phyloP scores from a whole-genome alignment of 1,140 invertebrate genomes.

The Eupristina koningsbergeri region DNA sequence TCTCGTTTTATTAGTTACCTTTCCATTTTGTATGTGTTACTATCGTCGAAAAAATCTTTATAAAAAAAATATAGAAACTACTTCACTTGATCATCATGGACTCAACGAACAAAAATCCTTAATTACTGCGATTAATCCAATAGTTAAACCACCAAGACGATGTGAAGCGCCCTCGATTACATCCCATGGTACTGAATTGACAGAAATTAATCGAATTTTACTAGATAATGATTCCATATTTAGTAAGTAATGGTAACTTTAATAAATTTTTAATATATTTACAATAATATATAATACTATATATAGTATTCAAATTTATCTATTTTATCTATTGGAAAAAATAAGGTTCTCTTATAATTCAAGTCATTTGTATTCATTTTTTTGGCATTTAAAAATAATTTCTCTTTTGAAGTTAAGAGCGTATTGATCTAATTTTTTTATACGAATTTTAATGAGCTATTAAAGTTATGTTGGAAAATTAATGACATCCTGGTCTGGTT shows the following conservation, averaged over 20 bases:
- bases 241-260: constrained; percentile 81
- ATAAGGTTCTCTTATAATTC: too few species aligned
- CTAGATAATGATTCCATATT: constrained; percentile 82
- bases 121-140: constrained; percentile 86
- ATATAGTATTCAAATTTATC: too few species aligned
- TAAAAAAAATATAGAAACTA: constrained; percentile 74
- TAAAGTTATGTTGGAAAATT: too few species aligned
- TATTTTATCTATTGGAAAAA: too few species aligned
- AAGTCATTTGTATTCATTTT: too few species aligned
- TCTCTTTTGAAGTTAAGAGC: too few species aligned
- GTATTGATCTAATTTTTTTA: too few species aligned
- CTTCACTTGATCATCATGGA: constrained; percentile 70
- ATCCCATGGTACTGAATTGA: constrained; percentile 82
- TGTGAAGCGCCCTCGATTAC: constrained; percentile 80
- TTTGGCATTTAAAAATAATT: too few species aligned
- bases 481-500: too few species aligned
- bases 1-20: constrained; percentile 76
- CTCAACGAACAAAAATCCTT: constrained; percentile 83
- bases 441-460: too few species aligned
- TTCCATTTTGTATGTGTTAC: constrained; percentile 80
- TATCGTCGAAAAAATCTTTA: constrained; percentile 75
- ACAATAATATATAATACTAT: too few species aligned
- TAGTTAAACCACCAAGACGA: constrained; percentile 84
- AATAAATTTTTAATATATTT: too few species aligned
- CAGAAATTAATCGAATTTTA: constrained; percentile 84